Percentiles rank a stretch among this genome's conserved stretches.
phyloP scores from a whole-genome alignment of 2,797 vertebrate species.

The Coregonus suidteri region DNA sequence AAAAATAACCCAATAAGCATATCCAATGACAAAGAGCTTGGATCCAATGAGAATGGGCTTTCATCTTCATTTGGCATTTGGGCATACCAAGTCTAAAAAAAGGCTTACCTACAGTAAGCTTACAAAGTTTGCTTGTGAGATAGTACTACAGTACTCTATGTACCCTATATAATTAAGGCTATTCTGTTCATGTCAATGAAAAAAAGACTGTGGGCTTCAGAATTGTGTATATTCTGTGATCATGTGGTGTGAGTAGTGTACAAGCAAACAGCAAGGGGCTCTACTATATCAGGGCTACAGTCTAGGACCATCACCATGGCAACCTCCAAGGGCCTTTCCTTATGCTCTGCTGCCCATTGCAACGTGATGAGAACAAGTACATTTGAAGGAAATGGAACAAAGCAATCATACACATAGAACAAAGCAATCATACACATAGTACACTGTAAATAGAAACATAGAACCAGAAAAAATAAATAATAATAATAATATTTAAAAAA shows the following conservation, averaged over 20 bases:
- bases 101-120: background rate
- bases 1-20: background rate
- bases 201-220: background rate
- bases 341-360: conserved; percentile 36
- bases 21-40: background rate
- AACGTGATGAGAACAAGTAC: conserved; percentile 25
- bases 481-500: background rate
- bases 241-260: background rate
- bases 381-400: conserved; percentile 10
- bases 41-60: background rate
- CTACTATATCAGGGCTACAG: conserved; percentile 19
- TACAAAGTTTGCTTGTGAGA: background rate
- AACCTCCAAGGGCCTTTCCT: conserved; percentile 48
- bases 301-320: conserved; percentile 54
- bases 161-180: background rate
- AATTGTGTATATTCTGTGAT: background rate
- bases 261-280: conserved; percentile 1
- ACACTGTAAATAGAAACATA: background rate
- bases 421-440: background rate
- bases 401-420: background rate
- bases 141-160: too few species aligned
- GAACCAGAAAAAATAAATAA: background rate
- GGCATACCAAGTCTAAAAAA: background rate
- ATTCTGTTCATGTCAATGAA: background rate
- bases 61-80: background rate